Evolutionary conservation across 1,140 invertebrate genomes (phyloP).

Genomic region (Musca vetustissima): DNA sequence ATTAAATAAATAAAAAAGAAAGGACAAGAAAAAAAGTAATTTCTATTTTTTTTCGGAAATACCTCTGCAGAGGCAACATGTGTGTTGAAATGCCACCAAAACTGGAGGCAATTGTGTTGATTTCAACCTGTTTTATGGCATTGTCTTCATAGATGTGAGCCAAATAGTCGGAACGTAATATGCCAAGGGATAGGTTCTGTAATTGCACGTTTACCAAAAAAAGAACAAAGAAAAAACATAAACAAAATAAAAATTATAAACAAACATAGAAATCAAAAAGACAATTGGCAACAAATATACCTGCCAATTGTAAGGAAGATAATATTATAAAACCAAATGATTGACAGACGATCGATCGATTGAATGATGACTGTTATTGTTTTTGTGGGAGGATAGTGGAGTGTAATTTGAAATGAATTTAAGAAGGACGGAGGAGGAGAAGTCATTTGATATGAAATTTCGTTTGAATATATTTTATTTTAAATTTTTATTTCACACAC

Average conservation of each 20-base stretch:
- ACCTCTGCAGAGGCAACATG: conserved; percentile 68
- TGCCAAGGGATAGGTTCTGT: conserved; percentile 61
- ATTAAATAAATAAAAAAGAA: too few species aligned
- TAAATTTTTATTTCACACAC: neutral
- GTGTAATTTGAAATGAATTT: neutral
- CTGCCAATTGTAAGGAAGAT: too few species aligned
- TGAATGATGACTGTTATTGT: too few species aligned
- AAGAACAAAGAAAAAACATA: conserved; percentile 25
- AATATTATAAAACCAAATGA: too few species aligned
- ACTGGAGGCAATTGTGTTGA: conserved; percentile 75
- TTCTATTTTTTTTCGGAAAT: conserved; percentile 36
- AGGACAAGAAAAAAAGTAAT: neutral
- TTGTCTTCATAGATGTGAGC: conserved; percentile 62
- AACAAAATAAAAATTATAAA: conserved; percentile 17
- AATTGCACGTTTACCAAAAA: conserved; percentile 35
- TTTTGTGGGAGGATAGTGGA: too few species aligned
- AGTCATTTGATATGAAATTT: conserved; percentile 13
- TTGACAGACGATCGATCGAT: too few species aligned
- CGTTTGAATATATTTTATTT: neutral
- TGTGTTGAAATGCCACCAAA: conserved; percentile 67
- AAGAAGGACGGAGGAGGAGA: too few species aligned
- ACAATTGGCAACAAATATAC: too few species aligned
- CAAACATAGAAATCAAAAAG: too few species aligned
- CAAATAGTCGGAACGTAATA: conserved; percentile 78
- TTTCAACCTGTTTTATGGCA: conserved; percentile 74